phyloP scores from a whole-genome alignment of 1,140 invertebrate genomes.

The Conopomorpha cramerella region DNA sequence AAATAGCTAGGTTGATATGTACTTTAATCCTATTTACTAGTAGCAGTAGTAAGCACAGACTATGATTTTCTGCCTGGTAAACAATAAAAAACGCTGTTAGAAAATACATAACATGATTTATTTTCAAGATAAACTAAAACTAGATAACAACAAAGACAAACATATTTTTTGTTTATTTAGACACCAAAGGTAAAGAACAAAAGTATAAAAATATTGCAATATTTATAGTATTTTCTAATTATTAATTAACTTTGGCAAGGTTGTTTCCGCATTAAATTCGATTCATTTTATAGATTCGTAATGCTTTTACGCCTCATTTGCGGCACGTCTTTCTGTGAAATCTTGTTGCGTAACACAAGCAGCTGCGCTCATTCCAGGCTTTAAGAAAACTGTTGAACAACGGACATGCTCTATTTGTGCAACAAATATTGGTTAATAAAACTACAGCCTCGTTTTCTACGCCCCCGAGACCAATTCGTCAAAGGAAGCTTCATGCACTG shows the following conservation, averaged over 20 bases:
- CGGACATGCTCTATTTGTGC: constrained; percentile 42
- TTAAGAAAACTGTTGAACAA: constrained; percentile 28
- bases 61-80: too few species aligned
- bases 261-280: too few species aligned
- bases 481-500: constrained; percentile 69
- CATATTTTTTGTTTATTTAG: too few species aligned
- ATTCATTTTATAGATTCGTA: constrained; percentile 13
- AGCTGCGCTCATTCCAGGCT: constrained; percentile 25
- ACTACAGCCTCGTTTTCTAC: constrained; percentile 19
- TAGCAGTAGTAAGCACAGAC: too few species aligned
- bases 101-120: too few species aligned
- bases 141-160: too few species aligned
- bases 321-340: constrained; percentile 25
- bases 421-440: constrained; percentile 28
- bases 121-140: too few species aligned
- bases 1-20: too few species aligned
- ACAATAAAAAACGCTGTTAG: too few species aligned
- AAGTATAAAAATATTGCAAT: constrained; percentile 1
- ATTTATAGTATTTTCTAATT: neutral
- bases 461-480: constrained; percentile 61
- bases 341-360: constrained; percentile 36
- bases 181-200: constrained; percentile 1
- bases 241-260: too few species aligned
- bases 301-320: constrained; percentile 13
- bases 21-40: too few species aligned